Evolutionary conservation across 2,888 invertebrate species (phyloP).

Genomic region (Drosophila subquinaria): DNA sequence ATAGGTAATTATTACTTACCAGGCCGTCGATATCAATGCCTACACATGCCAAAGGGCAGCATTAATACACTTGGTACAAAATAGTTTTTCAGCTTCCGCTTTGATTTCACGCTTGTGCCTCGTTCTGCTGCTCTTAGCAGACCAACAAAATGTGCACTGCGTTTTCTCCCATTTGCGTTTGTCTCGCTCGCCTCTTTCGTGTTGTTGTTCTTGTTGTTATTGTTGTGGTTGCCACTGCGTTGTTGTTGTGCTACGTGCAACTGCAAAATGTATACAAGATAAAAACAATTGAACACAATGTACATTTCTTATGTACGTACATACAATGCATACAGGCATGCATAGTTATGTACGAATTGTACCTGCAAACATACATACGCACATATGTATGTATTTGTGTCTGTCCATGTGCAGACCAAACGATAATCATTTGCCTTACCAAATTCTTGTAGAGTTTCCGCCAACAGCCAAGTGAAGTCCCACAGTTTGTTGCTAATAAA

Average conservation of each 20-base stretch:
- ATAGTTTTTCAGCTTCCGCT: slow-evolving; percentile 31
- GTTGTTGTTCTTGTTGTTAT: slow-evolving; percentile 20
- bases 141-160: slow-evolving; percentile 38
- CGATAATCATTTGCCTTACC: slow-evolving; percentile 58
- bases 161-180: slow-evolving; percentile 50
- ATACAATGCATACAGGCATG: slow-evolving; percentile 24
- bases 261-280: slow-evolving; percentile 62
- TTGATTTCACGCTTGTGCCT: slow-evolving; percentile 31
- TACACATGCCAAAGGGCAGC: slow-evolving; percentile 20
- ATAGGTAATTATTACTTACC: slow-evolving; percentile 35
- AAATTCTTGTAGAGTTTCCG: slow-evolving; percentile 40
- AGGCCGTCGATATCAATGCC: slow-evolving; percentile 27
- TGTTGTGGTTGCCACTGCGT: slow-evolving; percentile 23
- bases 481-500: background rate
- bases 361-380: slow-evolving; percentile 32
- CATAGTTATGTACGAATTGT: slow-evolving; percentile 27
- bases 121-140: slow-evolving; percentile 23
- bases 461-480: slow-evolving; percentile 3
- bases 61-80: slow-evolving; percentile 18
- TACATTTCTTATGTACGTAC: slow-evolving; percentile 31
- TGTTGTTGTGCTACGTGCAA: slow-evolving; percentile 44
- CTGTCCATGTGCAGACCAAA: slow-evolving; percentile 44
- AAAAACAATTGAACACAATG: slow-evolving; percentile 47
- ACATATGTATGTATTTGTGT: slow-evolving; percentile 5
- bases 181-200: slow-evolving; percentile 18